phyloP scores from a whole-genome alignment of 2,888 invertebrate species.

The Prosapia bicincta region DNA sequence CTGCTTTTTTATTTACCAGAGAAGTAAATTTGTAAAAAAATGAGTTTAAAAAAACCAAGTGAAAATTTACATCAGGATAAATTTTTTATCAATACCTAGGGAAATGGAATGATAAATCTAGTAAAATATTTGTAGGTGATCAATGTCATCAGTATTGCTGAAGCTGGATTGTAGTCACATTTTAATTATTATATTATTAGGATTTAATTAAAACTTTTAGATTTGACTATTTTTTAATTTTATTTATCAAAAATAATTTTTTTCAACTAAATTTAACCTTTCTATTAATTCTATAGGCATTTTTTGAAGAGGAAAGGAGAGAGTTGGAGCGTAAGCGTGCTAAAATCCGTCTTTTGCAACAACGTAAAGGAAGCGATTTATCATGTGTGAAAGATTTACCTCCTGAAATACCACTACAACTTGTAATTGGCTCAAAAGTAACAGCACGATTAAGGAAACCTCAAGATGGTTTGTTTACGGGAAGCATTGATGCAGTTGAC shows the following conservation, averaged over 20 bases:
- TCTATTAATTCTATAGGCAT: slow-evolving; percentile 67
- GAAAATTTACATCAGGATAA: no score
- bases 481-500: slow-evolving; percentile 92
- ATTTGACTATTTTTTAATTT: neutral
- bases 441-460: slow-evolving; percentile 86
- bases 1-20: no score
- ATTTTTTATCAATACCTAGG: no score
- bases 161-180: no score
- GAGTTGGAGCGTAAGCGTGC: slow-evolving; percentile 87
- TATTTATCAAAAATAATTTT: neutral
- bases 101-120: no score
- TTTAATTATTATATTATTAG: no score
- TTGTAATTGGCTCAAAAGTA: slow-evolving; percentile 93
- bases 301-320: slow-evolving; percentile 91
- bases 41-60: no score
- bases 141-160: no score
- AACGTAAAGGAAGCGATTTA: slow-evolving; percentile 78
- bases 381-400: slow-evolving; percentile 82
- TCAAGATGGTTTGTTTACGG: slow-evolving; percentile 93
- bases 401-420: slow-evolving; percentile 88
- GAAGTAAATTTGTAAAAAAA: no score
- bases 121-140: no score
- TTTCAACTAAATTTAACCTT: neutral
- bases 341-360: slow-evolving; percentile 89
- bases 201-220: neutral